A percentile compares a stretch with the other conserved stretches of the same genome.
These are phyloP conservation scores for Chrysolina oricalcia DNA, from an alignment of 2,888 invertebrate species.

Conservation along the genomic window DNA sequence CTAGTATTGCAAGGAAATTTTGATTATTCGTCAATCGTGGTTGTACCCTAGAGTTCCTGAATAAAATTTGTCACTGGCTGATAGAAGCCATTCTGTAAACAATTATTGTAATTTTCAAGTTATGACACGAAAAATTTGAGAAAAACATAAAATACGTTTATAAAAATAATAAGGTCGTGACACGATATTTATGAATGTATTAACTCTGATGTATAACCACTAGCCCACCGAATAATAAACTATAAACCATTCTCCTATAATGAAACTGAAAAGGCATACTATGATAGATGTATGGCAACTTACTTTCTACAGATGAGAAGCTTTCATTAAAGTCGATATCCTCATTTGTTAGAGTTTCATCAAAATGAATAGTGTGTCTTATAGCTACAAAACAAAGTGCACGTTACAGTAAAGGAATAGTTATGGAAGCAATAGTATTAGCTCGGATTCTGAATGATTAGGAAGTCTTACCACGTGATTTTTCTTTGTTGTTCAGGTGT, in stretches of 20 bases:
- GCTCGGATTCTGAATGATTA: background rate
- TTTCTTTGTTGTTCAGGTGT: slow-evolving; percentile 65
- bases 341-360: slow-evolving; percentile 62
- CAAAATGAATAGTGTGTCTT: slow-evolving; percentile 64
- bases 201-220: too few species aligned
- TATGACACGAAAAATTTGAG: too few species aligned
- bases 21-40: too few species aligned
- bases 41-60: too few species aligned
- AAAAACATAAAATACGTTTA: background rate
- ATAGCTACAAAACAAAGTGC: slow-evolving; percentile 57
- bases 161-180: background rate
- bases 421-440: background rate
- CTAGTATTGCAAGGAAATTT: too few species aligned
- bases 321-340: slow-evolving; percentile 61
- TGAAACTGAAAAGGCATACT: slow-evolving; percentile 9
- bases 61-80: too few species aligned
- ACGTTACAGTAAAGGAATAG: slow-evolving; percentile 31
- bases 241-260: background rate
- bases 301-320: slow-evolving; percentile 64
- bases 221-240: too few species aligned
- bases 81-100: too few species aligned
- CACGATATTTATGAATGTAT: slow-evolving; percentile 5
- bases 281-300: slow-evolving; percentile 47
- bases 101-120: too few species aligned
- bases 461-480: slow-evolving; percentile 59